Evolutionary conservation across 2,888 invertebrate species (phyloP).

Genomic region (Cosmia trapezina): DNA sequence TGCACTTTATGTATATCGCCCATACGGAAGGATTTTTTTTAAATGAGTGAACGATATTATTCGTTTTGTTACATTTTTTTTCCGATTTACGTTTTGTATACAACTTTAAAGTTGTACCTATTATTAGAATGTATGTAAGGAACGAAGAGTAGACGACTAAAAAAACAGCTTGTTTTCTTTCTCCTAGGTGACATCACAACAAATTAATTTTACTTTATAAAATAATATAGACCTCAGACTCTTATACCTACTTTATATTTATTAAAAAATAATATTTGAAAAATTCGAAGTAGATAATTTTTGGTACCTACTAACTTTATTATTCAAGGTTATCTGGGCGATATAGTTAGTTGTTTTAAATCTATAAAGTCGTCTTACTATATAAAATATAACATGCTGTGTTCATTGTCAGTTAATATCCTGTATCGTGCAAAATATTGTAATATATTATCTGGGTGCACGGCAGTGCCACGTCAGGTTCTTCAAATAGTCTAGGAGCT

Average conservation of each 20-base stretch:
- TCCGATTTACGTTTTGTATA: too few relatives aligned
- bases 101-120: too few relatives aligned
- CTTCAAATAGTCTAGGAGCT: slow-evolving; percentile 24
- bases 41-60: background rate
- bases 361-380: slow-evolving; percentile 32
- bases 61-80: too few relatives aligned
- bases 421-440: slow-evolving; percentile 57
- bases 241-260: background rate
- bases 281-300: too few relatives aligned
- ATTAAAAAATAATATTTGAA: background rate
- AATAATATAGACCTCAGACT: background rate
- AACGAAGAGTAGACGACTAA: background rate
- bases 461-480: slow-evolving; percentile 20
- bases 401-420: slow-evolving; percentile 51
- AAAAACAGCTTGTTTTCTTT: background rate
- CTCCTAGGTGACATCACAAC: background rate
- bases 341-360: slow-evolving; percentile 51
- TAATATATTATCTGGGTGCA: slow-evolving; percentile 13
- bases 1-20: slow-evolving; percentile 59
- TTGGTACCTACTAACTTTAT: background rate
- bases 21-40: background rate
- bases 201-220: background rate
- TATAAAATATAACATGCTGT: slow-evolving; percentile 56
- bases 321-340: slow-evolving; percentile 40
- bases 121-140: too few relatives aligned